Conservation (phyloP, 2,113 vertebrate genomes). For the Lagopus muta region DNA sequence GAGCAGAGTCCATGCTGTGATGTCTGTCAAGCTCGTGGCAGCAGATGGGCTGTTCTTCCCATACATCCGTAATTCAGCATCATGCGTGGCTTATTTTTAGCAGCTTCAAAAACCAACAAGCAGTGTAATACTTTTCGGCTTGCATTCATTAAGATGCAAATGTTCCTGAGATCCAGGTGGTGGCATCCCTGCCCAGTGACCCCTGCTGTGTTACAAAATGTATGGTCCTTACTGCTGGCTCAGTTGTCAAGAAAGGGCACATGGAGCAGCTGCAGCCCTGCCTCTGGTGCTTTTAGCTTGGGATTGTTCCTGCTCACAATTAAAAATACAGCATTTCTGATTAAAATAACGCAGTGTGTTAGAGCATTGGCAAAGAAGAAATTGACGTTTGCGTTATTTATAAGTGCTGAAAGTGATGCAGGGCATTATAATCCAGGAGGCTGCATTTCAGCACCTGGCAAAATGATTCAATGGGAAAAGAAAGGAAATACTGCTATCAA, state of each 20-base stretch:
- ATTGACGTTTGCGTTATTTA: not conserved
- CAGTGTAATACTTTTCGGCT: not conserved
- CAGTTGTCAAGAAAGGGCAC: not conserved
- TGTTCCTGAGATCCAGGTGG: not conserved
- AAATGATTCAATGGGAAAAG: not conserved
- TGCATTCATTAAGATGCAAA: accelerated
- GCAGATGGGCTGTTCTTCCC: not conserved
- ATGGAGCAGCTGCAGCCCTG: accelerated
- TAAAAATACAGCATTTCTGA: not conserved
- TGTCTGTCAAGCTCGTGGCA: not conserved
- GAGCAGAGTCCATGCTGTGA: accelerated
- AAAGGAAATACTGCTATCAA: not conserved
- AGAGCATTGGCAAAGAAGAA: not conserved
- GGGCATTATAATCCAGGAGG: not conserved
- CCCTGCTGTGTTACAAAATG: accelerated
- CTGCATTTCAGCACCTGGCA: not conserved
- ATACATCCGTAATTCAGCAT: not conserved
- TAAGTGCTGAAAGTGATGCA: not conserved
- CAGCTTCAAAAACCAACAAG: not conserved
- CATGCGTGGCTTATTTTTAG: not conserved
- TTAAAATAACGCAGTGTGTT: not conserved
- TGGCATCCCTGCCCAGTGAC: not conserved
- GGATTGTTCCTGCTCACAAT: not conserved
- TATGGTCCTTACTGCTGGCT: accelerated
- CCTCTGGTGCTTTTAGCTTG: not conserved